Percentiles rank a stretch among this genome's conserved stretches.
These are phyloP conservation scores for Otolemur crassicaudatus DNA, from an alignment of 2,797 vertebrate species.

Conservation along the genomic window DNA sequence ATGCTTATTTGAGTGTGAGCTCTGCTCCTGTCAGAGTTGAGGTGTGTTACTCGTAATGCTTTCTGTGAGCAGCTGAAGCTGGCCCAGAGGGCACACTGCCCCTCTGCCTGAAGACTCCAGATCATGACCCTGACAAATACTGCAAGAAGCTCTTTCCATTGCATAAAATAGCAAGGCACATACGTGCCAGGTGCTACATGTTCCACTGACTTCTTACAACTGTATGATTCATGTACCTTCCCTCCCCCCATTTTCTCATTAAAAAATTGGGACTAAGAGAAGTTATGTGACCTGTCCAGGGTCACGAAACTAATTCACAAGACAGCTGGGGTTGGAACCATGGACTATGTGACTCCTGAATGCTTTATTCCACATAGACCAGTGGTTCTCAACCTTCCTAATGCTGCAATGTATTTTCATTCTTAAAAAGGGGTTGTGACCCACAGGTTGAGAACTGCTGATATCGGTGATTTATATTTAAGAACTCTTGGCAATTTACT, in stretches of 20 bases:
- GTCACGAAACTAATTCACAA: neutral
- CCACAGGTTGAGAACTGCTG: no score
- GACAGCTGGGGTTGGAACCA: no score
- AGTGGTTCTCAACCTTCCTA: no score
- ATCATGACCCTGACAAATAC: neutral
- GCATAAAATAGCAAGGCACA: rapidly evolving
- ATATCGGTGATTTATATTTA: neutral
- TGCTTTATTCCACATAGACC: neutral
- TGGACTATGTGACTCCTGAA: neutral
- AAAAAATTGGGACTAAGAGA: neutral
- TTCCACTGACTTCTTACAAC: neutral
- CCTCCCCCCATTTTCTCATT: neutral
- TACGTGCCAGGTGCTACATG: no score
- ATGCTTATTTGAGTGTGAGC: neutral
- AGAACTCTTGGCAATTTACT: neutral
- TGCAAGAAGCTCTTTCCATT: neutral
- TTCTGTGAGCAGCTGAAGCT: neutral
- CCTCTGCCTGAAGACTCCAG: neutral
- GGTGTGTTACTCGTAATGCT: rapidly evolving
- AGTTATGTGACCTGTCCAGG: neutral
- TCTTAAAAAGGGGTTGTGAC: no score
- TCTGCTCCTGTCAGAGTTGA: neutral
- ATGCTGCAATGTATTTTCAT: neutral
- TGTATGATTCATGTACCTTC: rapidly evolving
- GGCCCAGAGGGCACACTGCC: rapidly evolving